Evolutionary conservation across 2,888 invertebrate species (phyloP), one percentile per base, ranked within the genome.

Genomic region (Cheilosia soror): DNA sequence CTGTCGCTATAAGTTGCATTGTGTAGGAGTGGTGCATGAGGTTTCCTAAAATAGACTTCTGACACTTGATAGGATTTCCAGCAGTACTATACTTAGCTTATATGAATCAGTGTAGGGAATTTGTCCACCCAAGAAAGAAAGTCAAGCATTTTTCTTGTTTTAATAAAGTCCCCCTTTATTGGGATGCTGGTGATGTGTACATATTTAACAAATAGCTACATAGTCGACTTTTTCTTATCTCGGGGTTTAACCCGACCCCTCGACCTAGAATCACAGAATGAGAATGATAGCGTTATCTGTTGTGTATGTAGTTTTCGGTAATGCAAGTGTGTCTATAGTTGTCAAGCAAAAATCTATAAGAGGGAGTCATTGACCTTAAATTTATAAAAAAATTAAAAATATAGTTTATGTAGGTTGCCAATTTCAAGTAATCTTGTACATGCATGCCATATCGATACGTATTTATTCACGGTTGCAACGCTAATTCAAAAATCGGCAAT

Each of bases 1-100:
- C 15, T 57, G 62, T 20, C 27, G 15, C 27, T 47, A 11, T 7
- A 15, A 31, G 11, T 27, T 65, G 42, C 29, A 44, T n/a, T 57
- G 57, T 57, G 68, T 69, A 57, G 33, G 42, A 49, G 49, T 49
- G 65, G 25, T 27, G 40, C 15, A 37, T 37, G 11, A 15, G 20
- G 40, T 58, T 75, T 57, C 49, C 75, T 13, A 75, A 75, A 75
- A 75, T 75, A 75, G 75, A 75, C 7, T 65, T 75, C 47, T 40
- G 11, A 53, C 57, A 42, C 15, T 51, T 20, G 20, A n/a, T 15
- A 9, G 9, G 25, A 27, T 65, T 15, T 47, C 6, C 5, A 51
- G 60, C 31, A 13, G n/a, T 27, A 55, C 33, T 37, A n/a, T 20
- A 25, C 20, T 20, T 20, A 20, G 0, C 13, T n/a, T 15, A 29